These are phyloP conservation scores for Parus major DNA, from an alignment of 2,113 vertebrate genomes.

Conservation along the genomic window DNA sequence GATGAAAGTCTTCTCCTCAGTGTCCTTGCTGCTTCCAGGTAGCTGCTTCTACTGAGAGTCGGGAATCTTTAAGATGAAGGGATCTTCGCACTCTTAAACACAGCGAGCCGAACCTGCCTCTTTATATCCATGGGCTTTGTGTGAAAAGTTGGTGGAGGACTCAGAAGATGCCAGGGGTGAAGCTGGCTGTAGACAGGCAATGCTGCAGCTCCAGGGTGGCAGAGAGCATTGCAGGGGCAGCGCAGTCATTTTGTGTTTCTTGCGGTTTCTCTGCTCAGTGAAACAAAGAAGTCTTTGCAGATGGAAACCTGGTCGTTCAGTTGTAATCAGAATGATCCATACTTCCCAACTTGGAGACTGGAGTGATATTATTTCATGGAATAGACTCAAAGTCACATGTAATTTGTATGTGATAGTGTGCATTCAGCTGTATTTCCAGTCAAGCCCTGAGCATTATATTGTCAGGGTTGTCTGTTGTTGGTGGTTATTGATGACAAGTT, in stretches of 20 bases:
- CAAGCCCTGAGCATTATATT: neutral
- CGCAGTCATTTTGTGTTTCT: neutral
- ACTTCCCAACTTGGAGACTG: neutral
- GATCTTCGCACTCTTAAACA: neutral
- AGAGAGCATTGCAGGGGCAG: neutral
- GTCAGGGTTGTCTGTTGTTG: neutral
- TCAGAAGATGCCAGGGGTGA: neutral
- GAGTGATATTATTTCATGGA: neutral
- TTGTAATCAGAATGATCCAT: neutral
- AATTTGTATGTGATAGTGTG: neutral
- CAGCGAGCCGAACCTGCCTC: neutral
- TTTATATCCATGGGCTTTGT: neutral
- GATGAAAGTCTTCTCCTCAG: conserved; percentile 46
- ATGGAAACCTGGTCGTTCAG: neutral
- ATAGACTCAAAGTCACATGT: neutral
- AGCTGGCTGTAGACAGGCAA: neutral
- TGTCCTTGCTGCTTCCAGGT: conserved; percentile 20
- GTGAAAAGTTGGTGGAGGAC: neutral
- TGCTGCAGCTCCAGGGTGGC: neutral
- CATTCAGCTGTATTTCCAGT: neutral
- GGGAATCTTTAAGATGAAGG: neutral
- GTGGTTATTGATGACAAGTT: neutral
- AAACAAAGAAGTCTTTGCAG: neutral
- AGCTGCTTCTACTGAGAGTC: neutral
- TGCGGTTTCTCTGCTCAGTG: neutral